Conservation (phyloP, 2,888 invertebrate genomes). For the Parapristionchus giblindavisi region DNA sequence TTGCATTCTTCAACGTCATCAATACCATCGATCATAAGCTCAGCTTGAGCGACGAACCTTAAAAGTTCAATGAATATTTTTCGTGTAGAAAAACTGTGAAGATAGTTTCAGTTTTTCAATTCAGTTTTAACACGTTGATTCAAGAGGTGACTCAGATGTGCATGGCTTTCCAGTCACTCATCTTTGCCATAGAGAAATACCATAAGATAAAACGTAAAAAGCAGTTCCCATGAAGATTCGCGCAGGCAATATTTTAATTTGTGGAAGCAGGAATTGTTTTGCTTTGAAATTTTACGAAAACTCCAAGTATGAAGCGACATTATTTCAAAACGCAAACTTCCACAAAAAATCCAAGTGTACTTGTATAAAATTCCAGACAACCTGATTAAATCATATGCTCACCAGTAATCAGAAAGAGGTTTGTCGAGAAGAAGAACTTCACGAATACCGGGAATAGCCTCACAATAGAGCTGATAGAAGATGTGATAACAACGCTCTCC, state of each 20-base stretch:
- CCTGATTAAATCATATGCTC: background rate
- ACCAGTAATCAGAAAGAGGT: conserved; percentile 59
- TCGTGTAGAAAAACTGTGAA: background rate
- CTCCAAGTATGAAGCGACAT: too few relatives aligned
- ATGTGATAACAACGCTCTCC: conserved; percentile 99
- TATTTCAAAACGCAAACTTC: too few relatives aligned
- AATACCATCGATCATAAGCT: conserved; percentile 87
- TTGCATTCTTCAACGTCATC: conserved; percentile 91
- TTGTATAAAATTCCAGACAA: background rate
- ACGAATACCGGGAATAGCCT: conserved; percentile 54
- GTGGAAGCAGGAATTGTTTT: too few relatives aligned
- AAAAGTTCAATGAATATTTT: conserved; percentile 20
- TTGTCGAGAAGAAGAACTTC: conserved; percentile 58
- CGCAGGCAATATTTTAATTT: too few relatives aligned
- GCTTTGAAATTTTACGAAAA: too few relatives aligned
- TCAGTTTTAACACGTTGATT: too few relatives aligned
- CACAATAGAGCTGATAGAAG: conserved; percentile 90
- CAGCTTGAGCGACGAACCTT: conserved; percentile 90
- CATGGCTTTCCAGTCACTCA: too few relatives aligned
- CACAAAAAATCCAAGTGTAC: too few relatives aligned
- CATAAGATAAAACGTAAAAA: too few relatives aligned
- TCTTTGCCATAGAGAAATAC: too few relatives aligned
- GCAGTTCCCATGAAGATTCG: too few relatives aligned
- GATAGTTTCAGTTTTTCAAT: background rate
- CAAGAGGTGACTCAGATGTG: too few relatives aligned